phyloP scores from a whole-genome alignment of 2,888 invertebrate species.

The Punctoribates punctum region DNA sequence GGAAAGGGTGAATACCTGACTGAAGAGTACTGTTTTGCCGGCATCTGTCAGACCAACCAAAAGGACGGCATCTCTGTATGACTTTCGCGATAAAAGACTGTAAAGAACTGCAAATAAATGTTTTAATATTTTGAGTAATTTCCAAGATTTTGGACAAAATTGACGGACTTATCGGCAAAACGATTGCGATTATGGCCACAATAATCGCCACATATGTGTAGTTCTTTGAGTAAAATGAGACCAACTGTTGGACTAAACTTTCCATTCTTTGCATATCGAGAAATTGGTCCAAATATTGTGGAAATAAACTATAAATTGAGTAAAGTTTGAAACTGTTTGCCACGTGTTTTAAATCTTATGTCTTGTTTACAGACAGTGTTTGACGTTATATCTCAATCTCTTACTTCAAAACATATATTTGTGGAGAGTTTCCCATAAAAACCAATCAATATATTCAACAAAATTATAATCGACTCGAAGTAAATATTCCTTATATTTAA shows the following conservation, averaged over 20 bases:
- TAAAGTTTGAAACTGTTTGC: background rate
- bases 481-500: too few species aligned
- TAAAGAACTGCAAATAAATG: slow-evolving; percentile 33
- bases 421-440: too few species aligned
- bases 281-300: background rate
- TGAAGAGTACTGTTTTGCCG: slow-evolving; percentile 84
- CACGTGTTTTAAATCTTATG: background rate
- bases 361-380: too few species aligned
- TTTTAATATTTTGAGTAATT: background rate
- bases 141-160: background rate
- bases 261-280: background rate
- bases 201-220: slow-evolving; percentile 1
- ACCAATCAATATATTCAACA: too few species aligned
- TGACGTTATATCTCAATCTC: too few species aligned
- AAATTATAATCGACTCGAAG: too few species aligned
- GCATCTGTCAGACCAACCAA: slow-evolving; percentile 74
- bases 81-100: slow-evolving; percentile 33
- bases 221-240: background rate
- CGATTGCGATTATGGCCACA: slow-evolving; percentile 25
- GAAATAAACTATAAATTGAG: background rate
- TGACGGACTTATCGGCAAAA: slow-evolving; percentile 18
- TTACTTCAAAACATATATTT: too few species aligned
- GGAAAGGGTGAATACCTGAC: too few species aligned
- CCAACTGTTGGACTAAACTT: slow-evolving; percentile 19
- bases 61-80: slow-evolving; percentile 50